A percentile compares a stretch with the other conserved stretches of the same genome.
Conservation (phyloP, 2,113 vertebrate genomes). For the Rhipidura dahli region DNA sequence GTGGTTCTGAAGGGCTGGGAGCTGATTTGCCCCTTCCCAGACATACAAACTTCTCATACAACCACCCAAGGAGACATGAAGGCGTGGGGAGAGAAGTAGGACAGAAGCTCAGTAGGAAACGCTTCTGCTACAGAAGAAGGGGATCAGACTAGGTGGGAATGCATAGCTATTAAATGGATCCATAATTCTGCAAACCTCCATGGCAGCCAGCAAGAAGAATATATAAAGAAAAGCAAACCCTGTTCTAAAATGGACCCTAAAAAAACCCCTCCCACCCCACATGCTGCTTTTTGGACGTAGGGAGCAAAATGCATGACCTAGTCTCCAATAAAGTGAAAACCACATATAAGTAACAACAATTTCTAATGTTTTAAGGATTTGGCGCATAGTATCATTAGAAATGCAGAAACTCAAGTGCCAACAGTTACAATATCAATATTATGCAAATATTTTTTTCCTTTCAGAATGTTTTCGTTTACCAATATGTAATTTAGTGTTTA, state of each 20-base stretch:
- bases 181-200: background rate
- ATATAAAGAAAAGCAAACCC: background rate
- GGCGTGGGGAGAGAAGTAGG: fast-evolving
- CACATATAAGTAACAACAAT: background rate
- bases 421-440: background rate
- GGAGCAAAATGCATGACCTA: background rate
- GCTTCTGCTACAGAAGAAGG: background rate
- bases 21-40: background rate
- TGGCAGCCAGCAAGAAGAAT: background rate
- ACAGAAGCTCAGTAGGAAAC: background rate
- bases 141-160: background rate
- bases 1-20: background rate
- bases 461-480: background rate
- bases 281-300: fast-evolving
- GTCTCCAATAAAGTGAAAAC: background rate
- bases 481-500: background rate
- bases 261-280: background rate
- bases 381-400: background rate
- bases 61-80: background rate
- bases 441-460: background rate
- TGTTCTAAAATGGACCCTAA: background rate
- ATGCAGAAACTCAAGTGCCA: background rate
- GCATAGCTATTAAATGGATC: background rate
- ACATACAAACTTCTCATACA: background rate
- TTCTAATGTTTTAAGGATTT: background rate